phyloP scores from a whole-genome alignment of 2,113 vertebrate species.

The Elaphurus davidianus region DNA sequence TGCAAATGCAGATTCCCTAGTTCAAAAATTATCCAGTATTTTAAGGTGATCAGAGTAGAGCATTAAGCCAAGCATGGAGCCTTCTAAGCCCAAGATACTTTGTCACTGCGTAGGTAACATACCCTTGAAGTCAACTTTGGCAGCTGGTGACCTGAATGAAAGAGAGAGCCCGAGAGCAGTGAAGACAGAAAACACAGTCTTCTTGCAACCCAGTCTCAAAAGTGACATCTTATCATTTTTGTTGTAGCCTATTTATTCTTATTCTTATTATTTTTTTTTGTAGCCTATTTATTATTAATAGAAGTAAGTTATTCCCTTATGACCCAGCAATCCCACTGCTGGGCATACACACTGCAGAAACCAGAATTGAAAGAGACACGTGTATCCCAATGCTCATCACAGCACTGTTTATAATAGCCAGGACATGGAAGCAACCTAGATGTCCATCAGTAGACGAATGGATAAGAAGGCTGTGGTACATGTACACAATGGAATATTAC shows the following conservation, averaged over 20 bases:
- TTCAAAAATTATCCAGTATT: not conserved
- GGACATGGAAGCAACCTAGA: not conserved
- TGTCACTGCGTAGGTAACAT: not conserved
- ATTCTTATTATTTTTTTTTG: too few species aligned
- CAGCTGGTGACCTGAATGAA: not conserved
- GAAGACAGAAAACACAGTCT: not conserved
- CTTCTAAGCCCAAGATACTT: not conserved
- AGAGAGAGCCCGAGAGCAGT: not conserved
- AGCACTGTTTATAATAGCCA: not conserved
- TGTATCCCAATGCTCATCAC: not conserved
- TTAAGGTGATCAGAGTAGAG: not conserved
- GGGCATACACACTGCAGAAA: not conserved
- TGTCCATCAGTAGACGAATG: not conserved
- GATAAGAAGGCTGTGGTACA: not conserved
- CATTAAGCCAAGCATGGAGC: not conserved
- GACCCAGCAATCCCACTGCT: not conserved
- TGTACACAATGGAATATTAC: not conserved
- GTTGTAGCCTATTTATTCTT: not conserved
- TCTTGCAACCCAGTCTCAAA: not conserved
- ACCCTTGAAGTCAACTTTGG: not conserved
- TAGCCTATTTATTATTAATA: not conserved
- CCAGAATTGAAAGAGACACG: not conserved
- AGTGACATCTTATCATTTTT: not conserved
- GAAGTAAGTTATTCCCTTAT: not conserved
- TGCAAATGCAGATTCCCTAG: not conserved